These are phyloP conservation scores for Clarias gariepinus DNA, from an alignment of 2,113 vertebrate species.

Conservation along the genomic window DNA sequence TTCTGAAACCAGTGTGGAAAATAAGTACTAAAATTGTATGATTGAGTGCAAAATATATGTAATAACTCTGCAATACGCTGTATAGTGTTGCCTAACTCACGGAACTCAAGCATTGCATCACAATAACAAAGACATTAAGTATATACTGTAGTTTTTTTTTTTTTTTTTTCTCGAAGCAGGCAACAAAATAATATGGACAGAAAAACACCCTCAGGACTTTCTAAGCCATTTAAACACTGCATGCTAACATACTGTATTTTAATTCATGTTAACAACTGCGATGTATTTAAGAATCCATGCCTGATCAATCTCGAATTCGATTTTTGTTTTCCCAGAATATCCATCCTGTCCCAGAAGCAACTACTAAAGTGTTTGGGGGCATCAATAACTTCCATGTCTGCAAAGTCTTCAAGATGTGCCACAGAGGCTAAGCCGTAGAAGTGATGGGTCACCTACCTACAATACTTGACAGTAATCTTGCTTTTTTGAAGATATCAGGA, in stretches of 20 bases:
- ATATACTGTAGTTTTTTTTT: neutral
- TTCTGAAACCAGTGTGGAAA: neutral
- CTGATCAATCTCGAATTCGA: neutral
- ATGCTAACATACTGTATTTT: neutral
- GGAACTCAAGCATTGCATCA: neutral
- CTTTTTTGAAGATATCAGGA: neutral
- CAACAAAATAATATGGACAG: too few relatives aligned
- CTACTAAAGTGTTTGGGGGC: too few relatives aligned
- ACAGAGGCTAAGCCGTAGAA: too few relatives aligned
- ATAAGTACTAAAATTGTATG: neutral
- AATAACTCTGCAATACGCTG: neutral
- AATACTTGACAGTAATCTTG: neutral
- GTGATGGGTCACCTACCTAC: neutral
- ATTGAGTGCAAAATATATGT: neutral
- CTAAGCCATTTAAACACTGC: neutral
- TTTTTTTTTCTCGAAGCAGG: neutral
- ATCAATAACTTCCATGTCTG: too few relatives aligned
- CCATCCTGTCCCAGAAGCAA: too few relatives aligned
- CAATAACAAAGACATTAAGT: neutral
- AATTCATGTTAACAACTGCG: neutral
- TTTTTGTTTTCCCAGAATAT: too few relatives aligned
- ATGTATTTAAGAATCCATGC: neutral
- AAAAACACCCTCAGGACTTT: neutral
- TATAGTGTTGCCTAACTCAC: neutral
- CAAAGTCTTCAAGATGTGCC: too few relatives aligned